phyloP scores from a whole-genome alignment of 2,797 vertebrate genomes.

The Etheostoma perlongum region DNA sequence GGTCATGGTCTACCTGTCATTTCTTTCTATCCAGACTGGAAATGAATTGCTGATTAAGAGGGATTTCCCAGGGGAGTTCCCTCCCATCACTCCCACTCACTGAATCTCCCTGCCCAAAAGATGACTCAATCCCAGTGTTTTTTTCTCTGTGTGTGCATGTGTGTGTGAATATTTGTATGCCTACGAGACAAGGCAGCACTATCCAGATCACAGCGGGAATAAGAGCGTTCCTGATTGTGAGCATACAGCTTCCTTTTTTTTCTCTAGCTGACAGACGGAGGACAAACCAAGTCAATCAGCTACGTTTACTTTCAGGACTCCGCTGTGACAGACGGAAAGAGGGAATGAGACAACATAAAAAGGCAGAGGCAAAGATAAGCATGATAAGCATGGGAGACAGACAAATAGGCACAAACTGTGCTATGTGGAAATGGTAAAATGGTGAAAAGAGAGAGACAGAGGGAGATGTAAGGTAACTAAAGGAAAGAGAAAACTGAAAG shows the following conservation, averaged over 20 bases:
- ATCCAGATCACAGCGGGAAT: constrained; percentile 63
- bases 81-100: constrained; percentile 65
- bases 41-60: constrained; percentile 50
- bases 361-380: constrained; percentile 28
- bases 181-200: constrained; percentile 42
- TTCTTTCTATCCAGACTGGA: constrained; percentile 15
- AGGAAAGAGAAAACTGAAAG: constrained; percentile 18
- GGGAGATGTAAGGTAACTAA: constrained; percentile 28
- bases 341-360: constrained; percentile 56
- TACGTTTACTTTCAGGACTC: constrained; percentile 60
- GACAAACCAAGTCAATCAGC: constrained; percentile 69
- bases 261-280: constrained; percentile 62
- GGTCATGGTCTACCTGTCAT: neutral
- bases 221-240: constrained; percentile 67
- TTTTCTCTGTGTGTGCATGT: constrained; percentile 39
- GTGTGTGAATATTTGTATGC: constrained; percentile 45
- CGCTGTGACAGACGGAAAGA: constrained; percentile 56
- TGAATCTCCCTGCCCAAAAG: constrained; percentile 39
- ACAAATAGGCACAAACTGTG: constrained; percentile 30
- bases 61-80: constrained; percentile 75
- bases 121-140: constrained; percentile 71
- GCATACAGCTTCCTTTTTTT: constrained; percentile 47
- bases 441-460: constrained; percentile 8
- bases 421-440: constrained; percentile 27
- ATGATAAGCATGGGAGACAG: constrained; percentile 35